Evolutionary conservation across 2,113 vertebrate species (phyloP).

Genomic region (Nasalis larvatus): DNA sequence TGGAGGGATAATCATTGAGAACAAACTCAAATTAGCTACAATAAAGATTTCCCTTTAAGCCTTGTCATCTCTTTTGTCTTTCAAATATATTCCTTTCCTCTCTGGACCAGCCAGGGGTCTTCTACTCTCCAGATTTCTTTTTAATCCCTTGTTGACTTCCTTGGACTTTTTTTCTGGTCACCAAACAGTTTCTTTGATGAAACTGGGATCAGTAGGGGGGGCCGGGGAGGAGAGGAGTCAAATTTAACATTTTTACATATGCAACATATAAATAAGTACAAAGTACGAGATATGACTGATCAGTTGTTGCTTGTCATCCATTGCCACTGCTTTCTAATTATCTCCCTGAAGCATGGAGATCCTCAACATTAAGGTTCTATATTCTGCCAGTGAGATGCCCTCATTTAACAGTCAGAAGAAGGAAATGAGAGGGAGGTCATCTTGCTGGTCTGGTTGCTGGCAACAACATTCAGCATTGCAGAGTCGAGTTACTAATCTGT

Average conservation of each 20-base stretch:
- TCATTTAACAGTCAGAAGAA: background rate
- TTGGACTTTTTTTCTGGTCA: background rate
- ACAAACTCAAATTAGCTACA: conserved; percentile 29
- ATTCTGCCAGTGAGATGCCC: background rate
- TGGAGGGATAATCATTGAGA: background rate
- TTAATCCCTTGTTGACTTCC: background rate
- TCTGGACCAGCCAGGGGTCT: background rate
- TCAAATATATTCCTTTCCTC: background rate
- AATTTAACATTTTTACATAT: background rate
- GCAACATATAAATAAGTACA: background rate
- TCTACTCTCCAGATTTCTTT: background rate
- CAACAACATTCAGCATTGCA: background rate
- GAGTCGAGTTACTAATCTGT: background rate
- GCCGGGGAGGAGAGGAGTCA: background rate
- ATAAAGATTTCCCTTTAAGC: background rate
- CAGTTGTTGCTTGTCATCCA: background rate
- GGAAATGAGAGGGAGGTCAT: background rate
- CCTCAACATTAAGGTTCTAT: background rate
- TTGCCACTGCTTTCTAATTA: background rate
- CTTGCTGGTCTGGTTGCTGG: background rate
- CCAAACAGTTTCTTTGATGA: background rate
- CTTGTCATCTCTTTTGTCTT: background rate
- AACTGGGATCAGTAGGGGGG: background rate
- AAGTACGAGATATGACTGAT: background rate
- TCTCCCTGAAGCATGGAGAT: background rate